Evolutionary conservation across 2,888 invertebrate genomes (phyloP).

Genomic region (Catocala sponsa): DNA sequence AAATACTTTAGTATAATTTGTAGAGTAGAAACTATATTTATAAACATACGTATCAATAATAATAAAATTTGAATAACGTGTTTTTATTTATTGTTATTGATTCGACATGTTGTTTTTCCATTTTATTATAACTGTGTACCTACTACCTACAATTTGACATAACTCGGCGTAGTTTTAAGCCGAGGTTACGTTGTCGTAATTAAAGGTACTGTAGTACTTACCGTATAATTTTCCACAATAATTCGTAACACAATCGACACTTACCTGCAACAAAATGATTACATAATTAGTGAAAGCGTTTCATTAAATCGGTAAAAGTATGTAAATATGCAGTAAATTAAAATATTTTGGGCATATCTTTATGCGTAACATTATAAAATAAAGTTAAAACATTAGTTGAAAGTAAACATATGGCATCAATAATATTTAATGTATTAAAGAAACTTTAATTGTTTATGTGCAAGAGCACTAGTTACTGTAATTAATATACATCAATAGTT

Average conservation of each 20-base stretch:
- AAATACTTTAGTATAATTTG: too few relatives aligned
- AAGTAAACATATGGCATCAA: background rate
- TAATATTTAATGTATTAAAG: background rate
- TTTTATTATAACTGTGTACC: too few relatives aligned
- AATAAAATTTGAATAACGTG: too few relatives aligned
- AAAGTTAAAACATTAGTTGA: too few relatives aligned
- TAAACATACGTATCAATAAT: too few relatives aligned
- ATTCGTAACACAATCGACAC: constrained; percentile 52
- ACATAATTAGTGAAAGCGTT: constrained; percentile 47
- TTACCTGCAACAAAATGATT: constrained; percentile 75
- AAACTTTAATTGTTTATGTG: background rate
- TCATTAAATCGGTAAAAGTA: constrained; percentile 19
- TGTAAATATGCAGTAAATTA: constrained; percentile 14
- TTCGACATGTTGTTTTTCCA: too few relatives aligned
- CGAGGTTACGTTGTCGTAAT: background rate
- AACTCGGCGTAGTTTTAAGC: background rate
- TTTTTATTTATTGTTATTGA: too few relatives aligned
- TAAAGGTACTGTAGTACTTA: constrained; percentile 28
- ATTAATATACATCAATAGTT: constrained; percentile 16
- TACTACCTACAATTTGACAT: background rate
- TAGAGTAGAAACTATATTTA: too few relatives aligned
- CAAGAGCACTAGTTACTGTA: background rate
- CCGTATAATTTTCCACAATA: constrained; percentile 30
- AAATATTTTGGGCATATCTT: constrained; percentile 21
- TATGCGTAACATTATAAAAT: constrained; percentile 5